Percentiles rank a stretch among this genome's conserved stretches.
Conservation (phyloP, 2,113 vertebrate genomes). For the Chionomys nivalis region DNA sequence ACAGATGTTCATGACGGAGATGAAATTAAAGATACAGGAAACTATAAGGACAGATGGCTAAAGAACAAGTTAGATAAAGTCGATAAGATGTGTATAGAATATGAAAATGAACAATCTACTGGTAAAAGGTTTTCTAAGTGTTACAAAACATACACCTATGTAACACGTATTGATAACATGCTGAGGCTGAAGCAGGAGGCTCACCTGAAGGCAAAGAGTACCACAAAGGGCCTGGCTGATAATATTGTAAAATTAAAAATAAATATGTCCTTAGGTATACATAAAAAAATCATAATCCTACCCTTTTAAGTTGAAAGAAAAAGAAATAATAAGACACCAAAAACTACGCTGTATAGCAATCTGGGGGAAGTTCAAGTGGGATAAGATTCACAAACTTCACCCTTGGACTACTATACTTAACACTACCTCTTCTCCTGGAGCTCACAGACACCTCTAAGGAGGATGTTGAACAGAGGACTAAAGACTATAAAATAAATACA, state of each 20-base stretch:
- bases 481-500: conserved; percentile 34
- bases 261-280: not conserved
- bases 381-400: conserved; percentile 23
- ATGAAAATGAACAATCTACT: not conserved
- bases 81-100: not conserved
- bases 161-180: not conserved
- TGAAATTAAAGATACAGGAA: not conserved
- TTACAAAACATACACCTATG: not conserved
- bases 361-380: not conserved
- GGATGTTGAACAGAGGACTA: not conserved
- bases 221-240: not conserved
- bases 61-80: not conserved
- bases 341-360: not conserved
- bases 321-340: not conserved
- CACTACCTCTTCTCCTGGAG: not conserved
- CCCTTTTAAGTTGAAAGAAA: conserved; percentile 3
- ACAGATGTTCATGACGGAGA: not conserved
- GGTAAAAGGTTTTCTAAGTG: conserved; percentile 20
- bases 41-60: conserved; percentile 36
- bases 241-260: not conserved
- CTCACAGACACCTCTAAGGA: not conserved
- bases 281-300: not conserved
- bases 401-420: not conserved
- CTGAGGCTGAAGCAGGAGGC: not conserved
- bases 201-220: not conserved